Evolutionary conservation across 2,888 invertebrate genomes (phyloP), one percentile per base, ranked within the genome.

Genomic region (Fragum whitleyi): DNA sequence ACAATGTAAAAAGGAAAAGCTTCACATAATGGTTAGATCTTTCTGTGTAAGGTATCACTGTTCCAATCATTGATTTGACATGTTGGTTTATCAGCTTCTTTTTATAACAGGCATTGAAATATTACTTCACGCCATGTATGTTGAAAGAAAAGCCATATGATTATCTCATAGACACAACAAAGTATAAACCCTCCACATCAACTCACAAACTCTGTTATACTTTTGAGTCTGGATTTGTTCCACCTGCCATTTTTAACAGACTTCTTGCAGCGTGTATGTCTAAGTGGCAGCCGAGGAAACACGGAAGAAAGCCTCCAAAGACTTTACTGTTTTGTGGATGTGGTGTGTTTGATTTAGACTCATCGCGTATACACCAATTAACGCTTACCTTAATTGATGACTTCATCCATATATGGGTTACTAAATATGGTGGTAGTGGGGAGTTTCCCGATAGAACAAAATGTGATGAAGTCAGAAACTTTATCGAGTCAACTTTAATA

Each of bases 171-270:
- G 55, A n/a, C 23, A 23, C 36, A 7, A 36, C 32, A 1, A 39
- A 55, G 16, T 21, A 2, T 19, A 14, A 7, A 7, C 21, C 55
- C 26, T 28, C 14, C 2, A 68, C 6, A 14, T 74, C 68, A 1
- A 75, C 75, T n/a, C 47, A 32, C 47, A 75, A 23, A 69, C 47
- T 75, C 19, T 75, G 75, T 59, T 75, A 69, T 47, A 69, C 36
- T 11, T 55, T 59, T 9, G 2, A 26, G 14, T 47, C 59, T 2
- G 32, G 61, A 21, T 75, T 75, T 28, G 55, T 69, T 11, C 75
- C 75, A 3, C 57, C 68, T n/a, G 69, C 69, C 23, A 42, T 69
- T 0, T 75, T 75, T 57, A 57, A 75, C 51, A 59, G 68, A 59
- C 68, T 75, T 14, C 47, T 75, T 11, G 75, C 75, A 9, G 69